Evolutionary conservation across 64 coral and sea anemone genomes (phyloP).

Genomic region (Montipora foliosa): DNA sequence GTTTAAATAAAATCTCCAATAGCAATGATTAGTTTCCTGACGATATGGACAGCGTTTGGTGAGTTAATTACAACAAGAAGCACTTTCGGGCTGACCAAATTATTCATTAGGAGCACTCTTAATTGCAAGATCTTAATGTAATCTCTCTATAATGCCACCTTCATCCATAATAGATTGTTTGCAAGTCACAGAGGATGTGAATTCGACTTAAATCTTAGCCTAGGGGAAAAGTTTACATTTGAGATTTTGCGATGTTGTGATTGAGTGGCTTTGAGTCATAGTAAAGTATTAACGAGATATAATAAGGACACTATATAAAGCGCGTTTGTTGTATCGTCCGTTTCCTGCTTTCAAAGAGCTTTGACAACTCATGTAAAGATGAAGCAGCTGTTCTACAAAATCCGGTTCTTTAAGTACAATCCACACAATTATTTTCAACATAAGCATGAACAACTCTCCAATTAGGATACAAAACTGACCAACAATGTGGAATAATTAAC

Average conservation of each 20-base stretch:
- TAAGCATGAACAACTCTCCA: constrained; percentile 84
- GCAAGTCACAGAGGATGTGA: constrained; percentile 31
- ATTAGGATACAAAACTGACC: constrained; percentile 92
- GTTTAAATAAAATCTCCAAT: background rate
- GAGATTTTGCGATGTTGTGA: constrained; percentile 44
- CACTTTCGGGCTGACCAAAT: constrained; percentile 49
- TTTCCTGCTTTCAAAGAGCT: constrained; percentile 36
- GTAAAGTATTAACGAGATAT: constrained; percentile 21
- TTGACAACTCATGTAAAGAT: constrained; percentile 29
- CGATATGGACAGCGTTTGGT: constrained; percentile 20
- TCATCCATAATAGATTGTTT: constrained; percentile 84
- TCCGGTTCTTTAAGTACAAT: constrained; percentile 41
- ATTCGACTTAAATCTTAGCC: constrained; percentile 47
- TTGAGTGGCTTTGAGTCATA: background rate
- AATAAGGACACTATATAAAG: constrained; percentile 25
- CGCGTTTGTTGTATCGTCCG: background rate
- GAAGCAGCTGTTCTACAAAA: background rate
- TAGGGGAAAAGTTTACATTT: constrained; percentile 46
- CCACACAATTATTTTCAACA: constrained; percentile 41
- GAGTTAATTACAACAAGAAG: constrained; percentile 31
- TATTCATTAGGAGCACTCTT: constrained; percentile 73
- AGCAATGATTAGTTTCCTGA: constrained; percentile 15
- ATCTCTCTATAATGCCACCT: constrained; percentile 56
- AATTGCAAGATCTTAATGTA: constrained; percentile 86
- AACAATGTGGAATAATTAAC: constrained; percentile 94